Evolutionary conservation across 2,888 invertebrate genomes (phyloP).

Genomic region (Dysmachus trigonus): DNA sequence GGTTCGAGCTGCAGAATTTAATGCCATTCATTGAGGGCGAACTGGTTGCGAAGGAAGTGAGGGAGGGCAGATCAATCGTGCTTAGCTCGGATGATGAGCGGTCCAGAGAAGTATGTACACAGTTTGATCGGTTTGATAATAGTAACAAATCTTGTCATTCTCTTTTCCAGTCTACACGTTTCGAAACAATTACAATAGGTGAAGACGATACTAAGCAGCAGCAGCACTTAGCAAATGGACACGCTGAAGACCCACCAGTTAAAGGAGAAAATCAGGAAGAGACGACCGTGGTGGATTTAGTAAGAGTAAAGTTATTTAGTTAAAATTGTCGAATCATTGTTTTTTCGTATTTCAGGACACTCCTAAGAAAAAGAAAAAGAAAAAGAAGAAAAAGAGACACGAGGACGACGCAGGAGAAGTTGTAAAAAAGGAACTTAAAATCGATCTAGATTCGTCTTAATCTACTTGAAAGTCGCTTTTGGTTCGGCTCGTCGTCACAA

Average conservation of each 20-base stretch:
- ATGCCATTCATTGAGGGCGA: slow-evolving; percentile 64
- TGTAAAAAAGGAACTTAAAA: not conserved
- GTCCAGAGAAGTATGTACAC: not conserved
- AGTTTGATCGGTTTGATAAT: not conserved
- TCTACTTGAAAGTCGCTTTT: not conserved
- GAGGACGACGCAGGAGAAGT: not conserved
- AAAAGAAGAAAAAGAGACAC: not conserved
- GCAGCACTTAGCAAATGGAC: not conserved
- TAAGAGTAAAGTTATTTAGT: not conserved
- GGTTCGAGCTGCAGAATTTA: slow-evolving; percentile 58
- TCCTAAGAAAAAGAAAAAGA: not conserved
- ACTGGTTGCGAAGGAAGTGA: slow-evolving; percentile 51
- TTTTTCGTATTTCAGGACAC: not conserved
- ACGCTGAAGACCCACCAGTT: not conserved
- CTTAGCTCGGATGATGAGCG: not conserved
- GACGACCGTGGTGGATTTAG: not conserved
- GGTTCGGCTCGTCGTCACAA: not conserved
- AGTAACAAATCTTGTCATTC: not conserved
- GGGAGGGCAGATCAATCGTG: not conserved
- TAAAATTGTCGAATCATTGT: not conserved
- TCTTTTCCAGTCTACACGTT: not conserved
- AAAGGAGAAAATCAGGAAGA: not conserved
- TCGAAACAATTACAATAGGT: not conserved
- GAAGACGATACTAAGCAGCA: not conserved
- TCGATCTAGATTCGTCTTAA: not conserved